Base-by-base conservation (phyloP, 2,888 invertebrate genomes). In the Eugnorisma glareosa region DNA sequence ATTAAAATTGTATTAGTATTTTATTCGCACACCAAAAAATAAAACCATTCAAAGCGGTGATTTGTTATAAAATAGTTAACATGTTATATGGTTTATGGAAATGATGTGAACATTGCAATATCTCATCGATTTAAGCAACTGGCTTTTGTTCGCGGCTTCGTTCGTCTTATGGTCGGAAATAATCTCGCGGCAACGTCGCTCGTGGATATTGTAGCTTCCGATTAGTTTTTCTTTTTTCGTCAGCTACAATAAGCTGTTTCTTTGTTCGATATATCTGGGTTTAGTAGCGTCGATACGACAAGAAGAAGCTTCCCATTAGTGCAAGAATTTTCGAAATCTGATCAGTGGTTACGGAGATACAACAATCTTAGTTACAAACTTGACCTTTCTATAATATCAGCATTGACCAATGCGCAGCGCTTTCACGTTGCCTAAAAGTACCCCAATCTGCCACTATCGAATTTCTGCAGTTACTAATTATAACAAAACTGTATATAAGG, bases 1-100 rank as follows among this genome's bases (percentile, higher is more conserved):
- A 59, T 67, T 15, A 57, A 6, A n/a, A 48, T 21, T 40, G 35
- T 37, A 13, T 57, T 67, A 45, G 21, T 61, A 59, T 66, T 48
- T 59, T 8, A 66, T 35, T 76, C 54, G 70, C 82, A 80, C 67
- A 80, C 70, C 40, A 51, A 82, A 82, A 21, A 68, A 57, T 40
- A 43, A 67, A 67, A 67, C 4, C 18, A 79, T 64, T 68, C 51
- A 61, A 81, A 77, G 68, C 77, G 11, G 45, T 70, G 69, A 67
- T 37, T 18, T 40, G 37, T 54, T 77, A 64, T 54, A n/a, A 51
- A 69, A 64, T 15, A 40, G 13, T 21, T 3, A 59, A 57, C 45
- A 79, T 43, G 40, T 64, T 40, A 59, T 6, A 54, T 67, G 79
- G 24, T 24, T 75, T 40, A 61, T 81, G 80, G n/a, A 45, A 51